These are phyloP conservation scores for Ptychodera flava DNA, from an alignment of 35 echinoderm and acorn worm genomes.

Conservation along the genomic window DNA sequence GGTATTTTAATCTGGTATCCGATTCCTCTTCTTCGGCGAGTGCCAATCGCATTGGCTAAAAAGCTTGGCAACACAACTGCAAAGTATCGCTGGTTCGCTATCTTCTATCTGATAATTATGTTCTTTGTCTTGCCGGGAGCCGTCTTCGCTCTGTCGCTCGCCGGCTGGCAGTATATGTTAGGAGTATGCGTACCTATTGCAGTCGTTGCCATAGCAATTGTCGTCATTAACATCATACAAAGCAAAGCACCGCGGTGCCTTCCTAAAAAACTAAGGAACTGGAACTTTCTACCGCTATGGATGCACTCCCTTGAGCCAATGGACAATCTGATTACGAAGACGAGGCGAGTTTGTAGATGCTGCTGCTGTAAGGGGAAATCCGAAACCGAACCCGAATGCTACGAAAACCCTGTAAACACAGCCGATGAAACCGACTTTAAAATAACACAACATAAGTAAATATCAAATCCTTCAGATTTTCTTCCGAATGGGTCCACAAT, in stretches of 20 bases:
- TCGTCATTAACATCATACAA: slow-evolving; percentile 74
- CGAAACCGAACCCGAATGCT: neutral
- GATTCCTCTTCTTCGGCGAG: slow-evolving; percentile 67
- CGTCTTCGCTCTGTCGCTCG: slow-evolving; percentile 65
- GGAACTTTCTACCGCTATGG: slow-evolving; percentile 66
- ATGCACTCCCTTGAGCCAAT: slow-evolving; percentile 64
- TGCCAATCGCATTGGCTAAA: slow-evolving; percentile 61
- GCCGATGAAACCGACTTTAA: too few relatives aligned
- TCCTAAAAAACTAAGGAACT: slow-evolving; percentile 36
- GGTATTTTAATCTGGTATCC: slow-evolving; percentile 93
- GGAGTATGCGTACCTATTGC: slow-evolving; percentile 39
- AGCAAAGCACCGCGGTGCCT: slow-evolving; percentile 43
- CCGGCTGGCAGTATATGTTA: slow-evolving; percentile 40
- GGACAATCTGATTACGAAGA: slow-evolving; percentile 11
- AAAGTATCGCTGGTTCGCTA: slow-evolving; percentile 83
- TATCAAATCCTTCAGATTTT: too few relatives aligned
- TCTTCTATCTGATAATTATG: slow-evolving; percentile 62
- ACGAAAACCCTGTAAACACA: too few relatives aligned
- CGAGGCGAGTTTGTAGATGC: neutral
- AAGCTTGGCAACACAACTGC: slow-evolving; percentile 84
- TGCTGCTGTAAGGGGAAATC: neutral
- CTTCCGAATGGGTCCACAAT: too few relatives aligned
- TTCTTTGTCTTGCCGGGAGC: slow-evolving; percentile 61
- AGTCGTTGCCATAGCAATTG: slow-evolving; percentile 34
- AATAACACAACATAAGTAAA: too few relatives aligned